Evolutionary conservation across 2,888 invertebrate genomes (phyloP).

Genomic region (Ferrisia virgata): DNA sequence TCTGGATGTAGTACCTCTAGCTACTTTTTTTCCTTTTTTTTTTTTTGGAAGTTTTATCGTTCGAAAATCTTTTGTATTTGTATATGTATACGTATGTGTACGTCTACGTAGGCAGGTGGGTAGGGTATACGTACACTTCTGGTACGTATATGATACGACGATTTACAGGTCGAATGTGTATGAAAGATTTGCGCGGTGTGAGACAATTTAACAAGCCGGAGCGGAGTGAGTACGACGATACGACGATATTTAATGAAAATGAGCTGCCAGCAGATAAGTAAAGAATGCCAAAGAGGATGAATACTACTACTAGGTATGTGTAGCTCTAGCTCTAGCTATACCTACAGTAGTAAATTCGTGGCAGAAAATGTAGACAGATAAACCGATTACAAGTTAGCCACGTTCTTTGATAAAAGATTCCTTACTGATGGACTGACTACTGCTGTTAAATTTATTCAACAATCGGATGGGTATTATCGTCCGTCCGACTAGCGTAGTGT

Average conservation of each 20-base stretch:
- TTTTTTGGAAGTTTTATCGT: not conserved
- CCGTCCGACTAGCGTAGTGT: not conserved
- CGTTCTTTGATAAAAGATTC: conserved; percentile 16
- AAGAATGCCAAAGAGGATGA: not conserved
- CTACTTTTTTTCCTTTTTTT: not conserved
- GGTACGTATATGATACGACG: too few species aligned
- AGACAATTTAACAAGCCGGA: not conserved
- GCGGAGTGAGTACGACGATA: too few species aligned
- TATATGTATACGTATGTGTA: not conserved
- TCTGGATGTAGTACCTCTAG: not conserved
- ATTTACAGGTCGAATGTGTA: not conserved
- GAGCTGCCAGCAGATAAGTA: not conserved
- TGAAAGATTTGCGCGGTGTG: not conserved
- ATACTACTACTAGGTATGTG: too few species aligned
- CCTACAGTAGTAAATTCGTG: conserved; percentile 24
- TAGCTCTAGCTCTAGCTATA: too few species aligned
- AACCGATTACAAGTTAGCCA: not conserved
- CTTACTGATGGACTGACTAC: conserved; percentile 7
- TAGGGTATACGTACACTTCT: not conserved
- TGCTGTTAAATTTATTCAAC: conserved; percentile 7
- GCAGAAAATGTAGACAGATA: conserved; percentile 41
- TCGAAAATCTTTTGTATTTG: conserved; percentile 20
- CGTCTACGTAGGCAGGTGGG: not conserved
- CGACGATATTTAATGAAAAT: not conserved
- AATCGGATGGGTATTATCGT: not conserved